phyloP scores from a whole-genome alignment of 2,888 invertebrate genomes.

The Chironomus riparius region DNA sequence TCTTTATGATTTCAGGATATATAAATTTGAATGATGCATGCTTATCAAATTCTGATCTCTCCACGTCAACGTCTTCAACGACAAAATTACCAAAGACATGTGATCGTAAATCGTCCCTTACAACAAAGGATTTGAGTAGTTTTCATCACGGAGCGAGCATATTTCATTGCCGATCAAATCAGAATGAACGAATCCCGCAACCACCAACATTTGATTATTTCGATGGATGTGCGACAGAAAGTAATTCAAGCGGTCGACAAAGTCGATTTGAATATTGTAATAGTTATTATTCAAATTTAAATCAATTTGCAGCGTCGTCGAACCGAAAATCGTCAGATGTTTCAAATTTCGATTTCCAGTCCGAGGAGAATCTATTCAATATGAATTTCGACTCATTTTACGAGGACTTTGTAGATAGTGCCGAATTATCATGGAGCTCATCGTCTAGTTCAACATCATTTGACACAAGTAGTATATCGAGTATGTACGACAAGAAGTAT shows the following conservation, averaged over 20 bases:
- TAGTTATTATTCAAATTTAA: slow-evolving; percentile 17
- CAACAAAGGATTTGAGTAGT: neutral
- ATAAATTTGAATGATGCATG: slow-evolving; percentile 32
- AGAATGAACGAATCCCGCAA: neutral
- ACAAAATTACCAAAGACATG: slow-evolving; percentile 5
- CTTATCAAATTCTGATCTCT: slow-evolving; percentile 28
- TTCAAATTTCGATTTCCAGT: slow-evolving; percentile 29
- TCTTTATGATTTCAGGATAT: slow-evolving; percentile 28
- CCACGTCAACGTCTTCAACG: neutral
- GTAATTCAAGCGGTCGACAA: slow-evolving; percentile 13
- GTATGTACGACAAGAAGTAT: slow-evolving; percentile 21
- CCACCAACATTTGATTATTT: neutral
- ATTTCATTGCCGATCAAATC: slow-evolving; percentile 2
- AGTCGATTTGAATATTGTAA: slow-evolving; percentile 19
- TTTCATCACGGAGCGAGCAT: slow-evolving; percentile 10
- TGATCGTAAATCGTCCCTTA: neutral
- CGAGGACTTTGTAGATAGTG: slow-evolving; percentile 29
- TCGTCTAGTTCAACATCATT: slow-evolving; percentile 9
- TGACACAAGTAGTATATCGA: slow-evolving; percentile 12
- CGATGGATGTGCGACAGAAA: slow-evolving; percentile 1
- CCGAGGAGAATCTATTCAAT: slow-evolving; percentile 31
- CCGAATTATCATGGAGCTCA: slow-evolving; percentile 22
- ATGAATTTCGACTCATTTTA: slow-evolving; percentile 31
- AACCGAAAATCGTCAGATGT: neutral
- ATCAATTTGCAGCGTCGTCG: slow-evolving; percentile 4